These are phyloP conservation scores for Fregata magnificens DNA, from an alignment of 2,113 vertebrate species.

Conservation along the genomic window DNA sequence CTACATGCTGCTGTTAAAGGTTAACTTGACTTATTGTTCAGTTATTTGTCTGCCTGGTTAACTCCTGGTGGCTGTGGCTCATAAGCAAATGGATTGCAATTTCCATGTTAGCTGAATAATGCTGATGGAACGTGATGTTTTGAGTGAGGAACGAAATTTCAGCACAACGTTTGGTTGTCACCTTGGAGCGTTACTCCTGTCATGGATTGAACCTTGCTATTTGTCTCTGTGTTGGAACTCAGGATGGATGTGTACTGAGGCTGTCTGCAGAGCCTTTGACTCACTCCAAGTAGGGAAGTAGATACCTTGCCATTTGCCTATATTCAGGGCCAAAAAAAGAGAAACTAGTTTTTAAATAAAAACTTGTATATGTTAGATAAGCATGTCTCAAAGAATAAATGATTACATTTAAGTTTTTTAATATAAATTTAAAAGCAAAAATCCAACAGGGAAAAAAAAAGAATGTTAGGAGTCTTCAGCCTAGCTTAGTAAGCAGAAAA, in stretches of 20 bases:
- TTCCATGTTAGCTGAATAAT: not conserved
- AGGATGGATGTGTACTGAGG: not conserved
- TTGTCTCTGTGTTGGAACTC: not conserved
- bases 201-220: not conserved
- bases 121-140: fast-evolving
- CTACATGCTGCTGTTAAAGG: not conserved
- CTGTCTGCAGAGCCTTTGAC: not conserved
- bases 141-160: not conserved
- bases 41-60: not conserved
- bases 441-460: not conserved
- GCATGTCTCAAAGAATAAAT: not conserved
- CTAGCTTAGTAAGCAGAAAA: not conserved
- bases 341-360: not conserved
- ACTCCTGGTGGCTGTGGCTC: not conserved
- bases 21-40: not conserved
- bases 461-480: not conserved
- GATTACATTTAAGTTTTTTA: not conserved
- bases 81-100: not conserved
- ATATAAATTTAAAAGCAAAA: not conserved
- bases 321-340: not conserved
- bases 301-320: not conserved
- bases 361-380: not conserved
- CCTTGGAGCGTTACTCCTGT: not conserved
- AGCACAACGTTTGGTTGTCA: not conserved
- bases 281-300: not conserved